phyloP scores from a whole-genome alignment of 2,113 vertebrate species.

The Saimiri boliviensis region DNA sequence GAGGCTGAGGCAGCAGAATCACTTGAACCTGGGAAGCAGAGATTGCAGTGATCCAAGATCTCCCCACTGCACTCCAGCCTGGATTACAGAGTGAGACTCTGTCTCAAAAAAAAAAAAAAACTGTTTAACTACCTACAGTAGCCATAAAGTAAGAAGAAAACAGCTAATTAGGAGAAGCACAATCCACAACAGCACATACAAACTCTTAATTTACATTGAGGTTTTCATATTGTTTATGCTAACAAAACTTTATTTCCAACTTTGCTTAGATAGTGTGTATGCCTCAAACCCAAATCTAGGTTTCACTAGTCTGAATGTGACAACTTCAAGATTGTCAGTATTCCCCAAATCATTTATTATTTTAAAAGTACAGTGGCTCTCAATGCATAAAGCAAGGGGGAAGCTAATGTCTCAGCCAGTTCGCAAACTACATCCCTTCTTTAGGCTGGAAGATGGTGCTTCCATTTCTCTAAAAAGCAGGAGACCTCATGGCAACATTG shows the following conservation, averaged over 20 bases:
- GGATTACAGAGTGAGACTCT: too few relatives aligned
- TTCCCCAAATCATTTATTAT: conserved; percentile 1
- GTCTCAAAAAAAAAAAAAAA: too few relatives aligned
- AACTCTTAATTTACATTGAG: neutral
- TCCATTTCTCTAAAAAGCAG: neutral
- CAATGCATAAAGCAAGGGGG: neutral
- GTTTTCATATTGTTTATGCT: neutral
- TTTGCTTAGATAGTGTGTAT: neutral
- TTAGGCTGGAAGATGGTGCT: neutral
- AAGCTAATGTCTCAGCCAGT: neutral
- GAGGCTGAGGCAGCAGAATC: too few relatives aligned
- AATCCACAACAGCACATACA: neutral
- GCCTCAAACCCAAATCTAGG: neutral
- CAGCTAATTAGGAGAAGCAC: neutral
- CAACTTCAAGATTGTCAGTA: neutral
- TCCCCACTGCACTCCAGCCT: too few relatives aligned
- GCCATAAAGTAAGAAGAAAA: neutral
- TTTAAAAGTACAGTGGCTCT: neutral
- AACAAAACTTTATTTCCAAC: neutral
- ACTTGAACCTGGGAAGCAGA: too few relatives aligned
- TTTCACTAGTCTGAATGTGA: conserved; percentile 5
- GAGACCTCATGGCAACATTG: neutral
- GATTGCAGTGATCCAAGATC: too few relatives aligned
- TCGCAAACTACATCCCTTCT: neutral
- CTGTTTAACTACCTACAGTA: too few relatives aligned